phyloP scores from a whole-genome alignment of 1,140 invertebrate genomes.

The Parapsyche elsis region DNA sequence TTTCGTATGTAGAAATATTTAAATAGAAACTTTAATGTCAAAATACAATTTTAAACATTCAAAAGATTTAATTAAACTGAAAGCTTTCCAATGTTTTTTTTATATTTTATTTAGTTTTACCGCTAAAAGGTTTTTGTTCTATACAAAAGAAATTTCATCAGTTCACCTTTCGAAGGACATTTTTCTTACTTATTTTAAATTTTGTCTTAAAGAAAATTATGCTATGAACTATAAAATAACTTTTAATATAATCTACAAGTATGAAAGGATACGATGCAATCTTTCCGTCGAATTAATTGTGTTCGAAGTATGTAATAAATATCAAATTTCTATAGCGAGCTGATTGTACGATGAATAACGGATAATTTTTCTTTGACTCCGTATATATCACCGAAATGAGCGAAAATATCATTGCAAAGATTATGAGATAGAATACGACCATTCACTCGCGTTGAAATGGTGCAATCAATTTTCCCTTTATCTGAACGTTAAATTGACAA shows the following conservation, averaged over 20 bases:
- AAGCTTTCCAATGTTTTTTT: constrained; percentile 9
- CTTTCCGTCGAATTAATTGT: too few relatives aligned
- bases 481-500: not conserved
- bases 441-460: not conserved
- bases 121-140: constrained; percentile 2
- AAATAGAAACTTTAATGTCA: not conserved
- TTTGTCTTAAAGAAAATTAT: too few relatives aligned
- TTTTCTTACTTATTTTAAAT: constrained; percentile 6
- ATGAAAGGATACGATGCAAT: too few relatives aligned
- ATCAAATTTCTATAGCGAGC: too few relatives aligned
- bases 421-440: not conserved
- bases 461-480: constrained; percentile 18
- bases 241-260: too few relatives aligned
- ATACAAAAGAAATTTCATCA: not conserved
- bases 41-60: not conserved
- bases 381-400: not conserved
- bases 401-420: not conserved
- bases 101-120: not conserved
- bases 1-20: too few relatives aligned
- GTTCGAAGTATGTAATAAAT: too few relatives aligned
- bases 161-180: not conserved
- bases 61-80: constrained; percentile 13
- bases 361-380: too few relatives aligned
- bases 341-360: too few relatives aligned
- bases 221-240: too few relatives aligned